Evolutionary conservation across 1,140 invertebrate genomes (phyloP).

Genomic region (Eueides isabella): DNA sequence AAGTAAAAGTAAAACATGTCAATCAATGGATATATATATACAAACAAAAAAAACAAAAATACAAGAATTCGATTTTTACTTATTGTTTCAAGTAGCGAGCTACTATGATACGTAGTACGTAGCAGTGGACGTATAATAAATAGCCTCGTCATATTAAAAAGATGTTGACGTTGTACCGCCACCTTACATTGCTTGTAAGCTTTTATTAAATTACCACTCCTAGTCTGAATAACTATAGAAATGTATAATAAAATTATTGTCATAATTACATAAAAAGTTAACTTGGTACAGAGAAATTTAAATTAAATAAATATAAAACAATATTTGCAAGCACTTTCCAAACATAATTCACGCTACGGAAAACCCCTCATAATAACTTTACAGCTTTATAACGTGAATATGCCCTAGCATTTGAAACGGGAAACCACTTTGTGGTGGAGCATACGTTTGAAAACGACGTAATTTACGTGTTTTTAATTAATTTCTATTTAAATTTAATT

Average conservation of each 20-base stretch:
- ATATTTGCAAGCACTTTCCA: not conserved
- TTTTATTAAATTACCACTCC: too few relatives aligned
- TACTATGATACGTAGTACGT: too few relatives aligned
- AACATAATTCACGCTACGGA: slow-evolving; percentile 8
- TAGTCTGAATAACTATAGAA: too few relatives aligned
- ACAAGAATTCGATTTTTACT: too few relatives aligned
- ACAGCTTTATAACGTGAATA: slow-evolving; percentile 11
- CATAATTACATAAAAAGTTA: not conserved
- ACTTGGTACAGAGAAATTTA: not conserved
- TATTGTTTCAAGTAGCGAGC: too few relatives aligned
- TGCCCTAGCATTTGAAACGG: slow-evolving; percentile 5
- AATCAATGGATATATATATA: not conserved
- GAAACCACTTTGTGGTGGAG: slow-evolving; percentile 8
- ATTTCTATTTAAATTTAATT: slow-evolving; percentile 1
- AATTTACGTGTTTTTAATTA: slow-evolving; percentile 2
- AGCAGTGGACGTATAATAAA: too few relatives aligned
- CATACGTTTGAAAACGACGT: slow-evolving; percentile 11
- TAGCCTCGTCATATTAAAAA: too few relatives aligned
- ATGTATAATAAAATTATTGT: too few relatives aligned
- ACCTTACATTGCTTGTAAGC: too few relatives aligned
- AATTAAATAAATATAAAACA: slow-evolving; percentile 13
- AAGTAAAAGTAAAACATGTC: not conserved
- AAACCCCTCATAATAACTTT: slow-evolving; percentile 14
- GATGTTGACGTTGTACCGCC: too few relatives aligned
- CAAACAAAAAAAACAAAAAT: too few relatives aligned